These are phyloP conservation scores for Prinia subflava DNA, from an alignment of 2,113 vertebrate species.

Conservation along the genomic window DNA sequence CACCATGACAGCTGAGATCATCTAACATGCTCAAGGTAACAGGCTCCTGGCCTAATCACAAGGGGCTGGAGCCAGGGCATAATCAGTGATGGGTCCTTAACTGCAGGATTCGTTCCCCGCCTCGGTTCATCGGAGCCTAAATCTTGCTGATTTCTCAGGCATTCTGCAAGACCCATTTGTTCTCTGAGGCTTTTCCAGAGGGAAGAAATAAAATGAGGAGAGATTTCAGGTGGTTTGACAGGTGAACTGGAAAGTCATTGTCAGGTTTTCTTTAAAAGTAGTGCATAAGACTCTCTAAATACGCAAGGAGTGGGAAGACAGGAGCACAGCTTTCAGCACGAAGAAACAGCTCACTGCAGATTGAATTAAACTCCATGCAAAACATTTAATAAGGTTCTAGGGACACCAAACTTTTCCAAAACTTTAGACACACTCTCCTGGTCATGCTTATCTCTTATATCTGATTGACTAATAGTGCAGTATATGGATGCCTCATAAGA, in stretches of 20 bases:
- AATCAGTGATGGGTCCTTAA: constrained; percentile 32
- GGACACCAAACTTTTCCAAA: background rate
- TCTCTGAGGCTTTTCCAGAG: constrained; percentile 32
- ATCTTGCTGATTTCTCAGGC: constrained; percentile 39
- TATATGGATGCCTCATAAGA: background rate
- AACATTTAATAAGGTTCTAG: background rate
- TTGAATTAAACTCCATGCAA: background rate
- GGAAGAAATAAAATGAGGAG: background rate
- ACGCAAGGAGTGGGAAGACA: background rate
- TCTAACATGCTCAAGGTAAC: constrained; percentile 8
- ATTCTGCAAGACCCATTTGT: background rate
- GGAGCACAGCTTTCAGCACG: background rate
- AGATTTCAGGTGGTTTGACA: constrained; percentile 33
- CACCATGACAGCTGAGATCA: constrained; percentile 28
- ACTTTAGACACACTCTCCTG: background rate
- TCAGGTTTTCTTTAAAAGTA: background rate
- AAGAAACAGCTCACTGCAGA: background rate
- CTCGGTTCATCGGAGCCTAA: background rate
- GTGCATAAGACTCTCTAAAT: background rate
- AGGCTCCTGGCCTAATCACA: constrained; percentile 27
- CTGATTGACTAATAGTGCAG: background rate
- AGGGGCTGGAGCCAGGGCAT: background rate
- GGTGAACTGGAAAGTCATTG: background rate
- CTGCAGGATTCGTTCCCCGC: background rate
- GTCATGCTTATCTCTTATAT: background rate